A percentile compares a stretch with the other conserved stretches of the same genome.
Conservation (phyloP, 2,888 invertebrate species). For the Tetramorium bicarinatum region DNA sequence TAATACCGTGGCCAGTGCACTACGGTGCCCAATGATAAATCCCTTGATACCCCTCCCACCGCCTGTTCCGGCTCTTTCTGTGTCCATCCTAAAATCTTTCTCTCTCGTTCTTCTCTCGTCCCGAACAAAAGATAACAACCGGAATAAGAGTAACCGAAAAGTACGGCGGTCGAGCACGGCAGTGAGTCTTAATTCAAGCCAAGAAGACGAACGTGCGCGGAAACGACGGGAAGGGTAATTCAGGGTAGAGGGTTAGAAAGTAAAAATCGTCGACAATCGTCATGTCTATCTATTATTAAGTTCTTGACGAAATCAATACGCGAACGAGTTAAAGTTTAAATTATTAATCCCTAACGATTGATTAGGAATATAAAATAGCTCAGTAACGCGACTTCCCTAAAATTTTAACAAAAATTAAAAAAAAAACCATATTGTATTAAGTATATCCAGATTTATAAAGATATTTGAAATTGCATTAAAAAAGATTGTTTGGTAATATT, state of each 20-base stretch:
- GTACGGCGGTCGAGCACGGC: constrained; percentile 50
- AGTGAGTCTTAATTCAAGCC: constrained; percentile 72
- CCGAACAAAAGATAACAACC: constrained; percentile 79
- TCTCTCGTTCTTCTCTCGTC: constrained; percentile 54
- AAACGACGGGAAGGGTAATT: constrained; percentile 29
- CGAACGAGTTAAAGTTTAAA: constrained; percentile 3
- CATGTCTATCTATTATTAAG: background rate
- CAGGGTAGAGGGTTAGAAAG: background rate
- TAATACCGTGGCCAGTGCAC: constrained; percentile 76
- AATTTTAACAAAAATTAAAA: background rate
- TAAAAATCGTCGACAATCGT: constrained; percentile 33
- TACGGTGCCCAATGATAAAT: constrained; percentile 78
- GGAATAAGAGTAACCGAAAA: constrained; percentile 71
- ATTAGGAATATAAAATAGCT: background rate
- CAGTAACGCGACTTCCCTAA: background rate
- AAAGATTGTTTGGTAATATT: background rate
- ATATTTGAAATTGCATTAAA: background rate
- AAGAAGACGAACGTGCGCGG: constrained; percentile 47
- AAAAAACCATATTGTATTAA: background rate
- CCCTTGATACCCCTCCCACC: constrained; percentile 62
- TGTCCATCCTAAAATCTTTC: constrained; percentile 53
- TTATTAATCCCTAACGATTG: background rate
- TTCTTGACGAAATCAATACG: constrained; percentile 6
- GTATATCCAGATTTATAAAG: background rate
- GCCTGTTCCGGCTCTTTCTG: constrained; percentile 51